Conservation (phyloP, 2,797 vertebrate species). For the Rhinatrema bivittatum region DNA sequence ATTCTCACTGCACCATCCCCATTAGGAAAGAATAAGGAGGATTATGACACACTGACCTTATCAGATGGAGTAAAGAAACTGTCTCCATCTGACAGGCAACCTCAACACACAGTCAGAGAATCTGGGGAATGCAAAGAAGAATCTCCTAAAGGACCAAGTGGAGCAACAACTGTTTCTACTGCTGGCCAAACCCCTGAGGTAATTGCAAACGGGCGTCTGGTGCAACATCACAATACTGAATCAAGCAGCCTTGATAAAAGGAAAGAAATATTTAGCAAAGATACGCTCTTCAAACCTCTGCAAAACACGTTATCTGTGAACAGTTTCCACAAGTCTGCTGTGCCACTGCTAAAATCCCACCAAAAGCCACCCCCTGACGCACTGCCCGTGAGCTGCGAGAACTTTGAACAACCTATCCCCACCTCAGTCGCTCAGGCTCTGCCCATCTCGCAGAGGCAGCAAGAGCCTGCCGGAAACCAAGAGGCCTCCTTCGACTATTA, state of each 20-base stretch:
- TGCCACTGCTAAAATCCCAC: slow-evolving; percentile 82
- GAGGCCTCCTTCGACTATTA: slow-evolving; percentile 94
- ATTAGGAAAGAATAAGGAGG: slow-evolving; percentile 73
- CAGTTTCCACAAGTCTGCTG: slow-evolving; percentile 86
- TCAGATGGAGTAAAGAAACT: slow-evolving; percentile 67
- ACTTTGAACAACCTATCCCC: slow-evolving; percentile 78
- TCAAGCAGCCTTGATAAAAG: slow-evolving; percentile 83
- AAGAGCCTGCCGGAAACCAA: slow-evolving; percentile 65
- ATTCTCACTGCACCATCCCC: slow-evolving; percentile 73
- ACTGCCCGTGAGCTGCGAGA: slow-evolving; percentile 73
- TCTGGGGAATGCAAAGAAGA: slow-evolving; percentile 78
- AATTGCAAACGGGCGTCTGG: slow-evolving; percentile 74
- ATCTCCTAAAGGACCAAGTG: slow-evolving; percentile 69
- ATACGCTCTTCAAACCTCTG: slow-evolving; percentile 89
- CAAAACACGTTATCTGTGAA: slow-evolving; percentile 88
- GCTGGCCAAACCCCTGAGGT: slow-evolving; percentile 65
- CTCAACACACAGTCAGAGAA: slow-evolving; percentile 78
- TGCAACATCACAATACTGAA: slow-evolving; percentile 75
- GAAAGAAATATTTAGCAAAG: slow-evolving; percentile 93
- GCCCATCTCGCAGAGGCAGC: slow-evolving; percentile 72
- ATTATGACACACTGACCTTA: slow-evolving; percentile 82
- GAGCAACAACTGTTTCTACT: slow-evolving; percentile 29
- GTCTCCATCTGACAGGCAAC: slow-evolving; percentile 61
- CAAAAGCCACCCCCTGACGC: slow-evolving; percentile 79
- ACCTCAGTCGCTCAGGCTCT: slow-evolving; percentile 67